Evolutionary conservation across 2,888 invertebrate genomes (phyloP).

Genomic region (Oscheius myriophilus): DNA sequence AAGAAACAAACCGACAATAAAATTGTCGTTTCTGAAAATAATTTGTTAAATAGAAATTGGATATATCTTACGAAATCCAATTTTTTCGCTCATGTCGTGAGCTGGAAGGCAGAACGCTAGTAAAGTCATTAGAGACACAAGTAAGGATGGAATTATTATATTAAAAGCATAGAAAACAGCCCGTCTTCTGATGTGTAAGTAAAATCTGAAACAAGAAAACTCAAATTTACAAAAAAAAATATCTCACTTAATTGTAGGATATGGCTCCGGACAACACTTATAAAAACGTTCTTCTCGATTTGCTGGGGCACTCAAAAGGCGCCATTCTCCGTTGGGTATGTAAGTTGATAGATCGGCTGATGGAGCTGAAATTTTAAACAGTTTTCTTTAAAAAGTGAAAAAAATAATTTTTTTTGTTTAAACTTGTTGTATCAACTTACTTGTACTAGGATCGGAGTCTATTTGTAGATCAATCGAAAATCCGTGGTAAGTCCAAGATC

Average conservation of each 20-base stretch:
- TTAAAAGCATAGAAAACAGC: conserved; percentile 63
- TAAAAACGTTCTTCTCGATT: conserved; percentile 71
- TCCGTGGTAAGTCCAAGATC: conserved; percentile 98
- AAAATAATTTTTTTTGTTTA: background rate
- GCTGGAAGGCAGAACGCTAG: conserved; percentile 61
- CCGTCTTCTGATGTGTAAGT: conserved; percentile 42
- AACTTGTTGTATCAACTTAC: background rate
- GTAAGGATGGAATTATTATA: conserved; percentile 58
- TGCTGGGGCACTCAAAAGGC: conserved; percentile 65
- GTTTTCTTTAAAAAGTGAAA: background rate
- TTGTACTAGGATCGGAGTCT: conserved; percentile 33
- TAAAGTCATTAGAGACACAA: conserved; percentile 68
- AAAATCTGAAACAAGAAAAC: conserved; percentile 40
- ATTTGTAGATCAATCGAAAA: conserved; percentile 81
- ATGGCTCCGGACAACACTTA: conserved; percentile 85
- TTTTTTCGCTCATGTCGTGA: conserved; percentile 64
- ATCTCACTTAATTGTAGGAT: conserved; percentile 74
- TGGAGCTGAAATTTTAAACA: conserved; percentile 33
- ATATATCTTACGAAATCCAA: conserved; percentile 55
- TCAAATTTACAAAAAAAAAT: too few relatives aligned
- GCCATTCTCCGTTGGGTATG: conserved; percentile 62
- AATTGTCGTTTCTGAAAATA: conserved; percentile 62
- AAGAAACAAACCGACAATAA: conserved; percentile 92
- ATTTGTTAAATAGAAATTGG: background rate
- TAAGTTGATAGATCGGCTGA: conserved; percentile 59